Conservation (phyloP, 2,797 vertebrate species). For the Florisuga fusca region DNA sequence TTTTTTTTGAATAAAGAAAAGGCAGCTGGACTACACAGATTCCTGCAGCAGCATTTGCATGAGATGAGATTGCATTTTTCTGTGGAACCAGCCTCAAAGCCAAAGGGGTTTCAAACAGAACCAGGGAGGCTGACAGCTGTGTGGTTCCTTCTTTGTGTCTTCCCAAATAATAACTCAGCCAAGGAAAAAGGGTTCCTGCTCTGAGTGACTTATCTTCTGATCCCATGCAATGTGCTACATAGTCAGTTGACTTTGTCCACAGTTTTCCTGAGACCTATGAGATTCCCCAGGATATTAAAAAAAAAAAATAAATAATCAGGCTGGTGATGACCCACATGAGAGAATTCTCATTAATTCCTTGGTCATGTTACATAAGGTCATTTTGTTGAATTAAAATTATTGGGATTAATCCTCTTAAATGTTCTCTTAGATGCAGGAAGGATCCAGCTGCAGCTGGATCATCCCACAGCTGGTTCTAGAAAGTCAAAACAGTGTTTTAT, state of each 20-base stretch:
- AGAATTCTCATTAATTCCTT: slow-evolving; percentile 68
- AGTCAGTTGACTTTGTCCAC: not conserved
- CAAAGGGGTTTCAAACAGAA: slow-evolving; percentile 45
- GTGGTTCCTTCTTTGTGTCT: not conserved
- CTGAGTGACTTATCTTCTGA: not conserved
- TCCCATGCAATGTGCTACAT: not conserved
- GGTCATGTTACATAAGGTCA: slow-evolving; percentile 65
- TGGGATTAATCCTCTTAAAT: slow-evolving; percentile 68
- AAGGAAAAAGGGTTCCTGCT: not conserved
- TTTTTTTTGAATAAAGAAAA: not conserved
- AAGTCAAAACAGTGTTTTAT: slow-evolving; percentile 61
- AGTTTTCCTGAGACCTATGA: not conserved
- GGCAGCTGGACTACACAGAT: slow-evolving; percentile 23
- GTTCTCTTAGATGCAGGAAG: slow-evolving; percentile 52
- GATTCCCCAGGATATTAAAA: not conserved
- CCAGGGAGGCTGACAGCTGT: slow-evolving; percentile 36
- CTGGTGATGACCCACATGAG: slow-evolving; percentile 47
- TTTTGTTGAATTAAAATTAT: slow-evolving; percentile 76
- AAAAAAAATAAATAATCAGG: not conserved
- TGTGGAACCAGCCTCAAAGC: slow-evolving; percentile 43
- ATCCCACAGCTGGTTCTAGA: slow-evolving; percentile 35
- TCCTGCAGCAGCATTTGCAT: slow-evolving; percentile 53
- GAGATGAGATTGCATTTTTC: slow-evolving; percentile 63
- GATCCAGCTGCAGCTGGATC: slow-evolving; percentile 35
- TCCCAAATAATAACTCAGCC: not conserved